Evolutionary conservation across 2,113 vertebrate genomes (phyloP).

Genomic region (Plecturocebus donacophilus): DNA sequence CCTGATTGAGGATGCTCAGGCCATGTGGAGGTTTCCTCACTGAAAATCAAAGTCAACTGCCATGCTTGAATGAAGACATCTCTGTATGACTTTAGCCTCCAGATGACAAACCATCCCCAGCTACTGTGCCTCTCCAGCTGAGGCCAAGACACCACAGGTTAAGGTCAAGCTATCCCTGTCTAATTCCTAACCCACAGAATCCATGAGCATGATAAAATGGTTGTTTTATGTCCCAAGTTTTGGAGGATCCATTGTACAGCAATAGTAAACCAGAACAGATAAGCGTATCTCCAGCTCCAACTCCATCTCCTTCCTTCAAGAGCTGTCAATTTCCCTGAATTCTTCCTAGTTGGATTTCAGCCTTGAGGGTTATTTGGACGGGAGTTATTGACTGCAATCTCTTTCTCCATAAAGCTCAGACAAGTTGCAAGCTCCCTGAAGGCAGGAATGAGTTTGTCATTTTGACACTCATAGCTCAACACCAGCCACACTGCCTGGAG

Average conservation of each 20-base stretch:
- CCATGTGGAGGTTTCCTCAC: fast-evolving
- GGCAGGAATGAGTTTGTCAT: constrained; percentile 47
- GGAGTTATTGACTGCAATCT: constrained; percentile 22
- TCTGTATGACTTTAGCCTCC: neutral
- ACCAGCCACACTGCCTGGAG: neutral
- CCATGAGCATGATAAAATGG: neutral
- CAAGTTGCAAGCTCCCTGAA: constrained; percentile 44
- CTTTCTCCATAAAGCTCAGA: constrained; percentile 44
- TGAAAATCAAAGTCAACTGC: neutral
- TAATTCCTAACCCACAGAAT: neutral
- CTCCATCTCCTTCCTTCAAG: neutral
- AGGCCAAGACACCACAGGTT: neutral
- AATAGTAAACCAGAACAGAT: neutral
- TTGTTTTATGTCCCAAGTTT: neutral
- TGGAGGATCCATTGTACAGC: neutral
- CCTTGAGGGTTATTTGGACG: constrained; percentile 10
- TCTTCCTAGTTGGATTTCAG: neutral
- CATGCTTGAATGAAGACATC: neutral
- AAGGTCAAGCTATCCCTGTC: neutral
- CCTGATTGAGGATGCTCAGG: neutral
- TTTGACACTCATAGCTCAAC: neutral
- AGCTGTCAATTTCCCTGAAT: neutral
- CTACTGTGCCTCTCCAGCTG: neutral
- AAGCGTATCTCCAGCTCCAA: neutral
- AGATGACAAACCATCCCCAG: neutral